Evolutionary conservation across 37 sponge, comb jelly and placozoan genomes (phyloP).

Genomic region (Lycopodina hypogea): DNA sequence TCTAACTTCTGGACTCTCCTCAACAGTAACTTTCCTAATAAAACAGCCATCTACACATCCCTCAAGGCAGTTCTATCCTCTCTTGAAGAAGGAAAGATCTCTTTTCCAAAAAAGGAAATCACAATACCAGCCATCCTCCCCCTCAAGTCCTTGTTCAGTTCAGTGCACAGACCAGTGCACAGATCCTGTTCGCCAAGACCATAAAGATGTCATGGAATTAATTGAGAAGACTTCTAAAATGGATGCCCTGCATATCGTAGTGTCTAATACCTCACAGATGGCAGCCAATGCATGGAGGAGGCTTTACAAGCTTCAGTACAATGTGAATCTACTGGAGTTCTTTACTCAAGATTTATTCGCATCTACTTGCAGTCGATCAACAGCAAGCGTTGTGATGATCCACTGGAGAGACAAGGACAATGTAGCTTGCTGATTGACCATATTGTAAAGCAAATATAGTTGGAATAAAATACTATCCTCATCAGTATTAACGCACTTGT

Average conservation of each 20-base stretch:
- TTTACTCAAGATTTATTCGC: constrained; percentile 56
- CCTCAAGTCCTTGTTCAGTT: constrained; percentile 48
- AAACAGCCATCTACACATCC: constrained; percentile 20
- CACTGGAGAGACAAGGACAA: constrained; percentile 46
- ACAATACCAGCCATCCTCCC: constrained; percentile 71
- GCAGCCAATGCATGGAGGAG: constrained; percentile 52
- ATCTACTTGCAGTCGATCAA: constrained; percentile 49
- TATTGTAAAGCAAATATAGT: constrained; percentile 20
- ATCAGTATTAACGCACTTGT: too few species aligned
- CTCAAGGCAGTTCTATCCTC: constrained; percentile 33
- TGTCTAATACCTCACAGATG: constrained; percentile 37
- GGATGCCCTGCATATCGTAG: constrained; percentile 27
- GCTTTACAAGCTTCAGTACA: constrained; percentile 20
- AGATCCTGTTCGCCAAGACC: too few species aligned
- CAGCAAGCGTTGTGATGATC: constrained; percentile 32
- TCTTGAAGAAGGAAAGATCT: constrained; percentile 33
- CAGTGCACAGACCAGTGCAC: constrained; percentile 14
- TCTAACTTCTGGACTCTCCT: constrained; percentile 50
- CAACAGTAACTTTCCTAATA: constrained; percentile 29
- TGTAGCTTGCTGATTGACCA: constrained; percentile 54
- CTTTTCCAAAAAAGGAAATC: constrained; percentile 38
- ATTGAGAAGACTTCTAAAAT: constrained; percentile 18
- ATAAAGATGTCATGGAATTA: constrained; percentile 46
- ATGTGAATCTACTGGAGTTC: constrained; percentile 59
- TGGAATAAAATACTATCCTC: neutral